Evolutionary conservation across 2,797 vertebrate species (phyloP), one percentile per base, ranked within the genome.

Genomic region (Agapornis canus): DNA sequence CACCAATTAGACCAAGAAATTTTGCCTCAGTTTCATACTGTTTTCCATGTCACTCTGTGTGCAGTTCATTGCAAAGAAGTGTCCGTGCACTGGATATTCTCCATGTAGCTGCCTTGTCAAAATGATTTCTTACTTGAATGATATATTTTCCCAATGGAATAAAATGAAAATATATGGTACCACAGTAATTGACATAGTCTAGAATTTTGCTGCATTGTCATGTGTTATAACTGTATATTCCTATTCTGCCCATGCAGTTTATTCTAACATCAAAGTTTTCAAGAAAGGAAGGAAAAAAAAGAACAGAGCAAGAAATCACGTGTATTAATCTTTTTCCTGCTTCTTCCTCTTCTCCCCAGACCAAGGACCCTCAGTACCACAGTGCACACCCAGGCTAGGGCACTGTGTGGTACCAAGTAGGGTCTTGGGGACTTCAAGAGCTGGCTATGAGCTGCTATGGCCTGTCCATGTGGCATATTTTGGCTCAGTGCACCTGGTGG

Each of bases 191-290:
- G 94, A 81, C 68, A 61, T 39, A 89, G 83, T 75, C 89, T 90
- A 82, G 68, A 85, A 89, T 94, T 94, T 92, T 95, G 72, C 76
- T 92, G 76, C 64, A 29, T 92, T 96, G 87, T 86, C 94, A 49
- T 70, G 52, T 91, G 37, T 80, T 94, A 49, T 82, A 89, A 91
- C 86, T 82, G 77, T 40, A 57, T 81, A 72, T 52, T 82, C 3
- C 1, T 94, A 39, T 82, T 84, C 69, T 92, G 66, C 65, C 52
- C 48, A 12, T 49, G 77, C 63, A 93, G 69, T 47, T 90, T 84
- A 78, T 61, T 94, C 69, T 65, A 92, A 86, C 13, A 8, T 20
- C 32, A 57, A 25, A 17, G 11, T 47, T 68, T 56, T 3, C 14
- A 27, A 51, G 54, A 75, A 32, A 23, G 6, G 0, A 56, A 40